These are phyloP conservation scores for Gallinago paraguaiae DNA, from an alignment of 2,113 vertebrate species.

Conservation along the genomic window DNA sequence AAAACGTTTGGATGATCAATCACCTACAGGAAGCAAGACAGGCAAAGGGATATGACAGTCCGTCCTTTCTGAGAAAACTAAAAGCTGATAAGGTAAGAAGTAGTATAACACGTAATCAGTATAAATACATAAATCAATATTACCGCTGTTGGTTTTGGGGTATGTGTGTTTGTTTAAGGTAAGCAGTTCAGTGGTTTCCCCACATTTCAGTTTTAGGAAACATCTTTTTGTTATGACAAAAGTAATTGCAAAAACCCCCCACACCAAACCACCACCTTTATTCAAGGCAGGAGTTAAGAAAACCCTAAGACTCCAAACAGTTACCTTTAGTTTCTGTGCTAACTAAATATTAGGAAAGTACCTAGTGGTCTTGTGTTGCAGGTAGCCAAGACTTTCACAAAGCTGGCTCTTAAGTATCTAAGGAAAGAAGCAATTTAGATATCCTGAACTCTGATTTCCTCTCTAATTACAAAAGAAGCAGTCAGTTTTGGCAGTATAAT, in stretches of 20 bases:
- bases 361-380: not conserved
- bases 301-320: not conserved
- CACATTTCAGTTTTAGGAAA: not conserved
- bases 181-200: not conserved
- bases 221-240: not conserved
- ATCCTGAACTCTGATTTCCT: not conserved
- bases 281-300: not conserved
- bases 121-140: not conserved
- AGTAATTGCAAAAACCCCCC: not conserved
- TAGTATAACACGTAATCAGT: not conserved
- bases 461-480: not conserved
- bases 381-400: not conserved
- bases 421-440: not conserved
- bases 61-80: constrained; percentile 94
- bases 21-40: constrained; percentile 97
- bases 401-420: not conserved
- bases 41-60: constrained; percentile 97
- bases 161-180: not conserved
- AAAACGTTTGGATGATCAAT: constrained; percentile 99
- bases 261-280: not conserved
- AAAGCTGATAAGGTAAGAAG: constrained; percentile 94
- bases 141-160: not conserved
- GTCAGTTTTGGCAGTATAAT: not conserved
- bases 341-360: not conserved
- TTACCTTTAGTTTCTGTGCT: not conserved